Conservation (phyloP, 2,113 vertebrate species). For the Butorides virescens region DNA sequence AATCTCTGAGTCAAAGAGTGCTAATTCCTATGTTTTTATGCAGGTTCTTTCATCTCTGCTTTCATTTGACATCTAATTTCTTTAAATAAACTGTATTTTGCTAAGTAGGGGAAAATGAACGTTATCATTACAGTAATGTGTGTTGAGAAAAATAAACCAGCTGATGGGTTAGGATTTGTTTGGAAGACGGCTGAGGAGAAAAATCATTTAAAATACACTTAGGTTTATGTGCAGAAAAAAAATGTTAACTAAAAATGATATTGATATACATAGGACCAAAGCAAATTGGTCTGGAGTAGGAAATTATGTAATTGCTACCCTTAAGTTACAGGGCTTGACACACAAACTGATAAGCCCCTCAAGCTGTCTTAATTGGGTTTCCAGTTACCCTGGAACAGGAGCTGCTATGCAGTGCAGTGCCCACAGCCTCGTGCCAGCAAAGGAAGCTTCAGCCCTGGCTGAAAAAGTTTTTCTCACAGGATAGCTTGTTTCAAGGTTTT, state of each 20-base stretch:
- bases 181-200: neutral
- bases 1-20: neutral
- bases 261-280: neutral
- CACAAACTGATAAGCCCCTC: neutral
- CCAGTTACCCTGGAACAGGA: neutral
- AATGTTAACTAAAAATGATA: neutral
- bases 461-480: neutral
- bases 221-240: neutral
- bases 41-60: neutral
- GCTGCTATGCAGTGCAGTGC: rapidly evolving
- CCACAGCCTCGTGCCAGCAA: neutral
- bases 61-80: neutral
- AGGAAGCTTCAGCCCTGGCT: neutral
- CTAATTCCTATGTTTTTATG: neutral
- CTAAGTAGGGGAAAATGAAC: neutral
- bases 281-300: neutral
- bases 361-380: neutral
- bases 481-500: neutral
- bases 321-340: neutral
- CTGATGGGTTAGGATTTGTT: neutral
- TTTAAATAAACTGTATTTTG: neutral
- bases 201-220: neutral
- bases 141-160: neutral
- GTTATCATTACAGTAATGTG: neutral
- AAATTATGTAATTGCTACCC: neutral